Percentiles rank a stretch among this genome's conserved stretches.
These are phyloP conservation scores for Meganola albula DNA, from an alignment of 2,888 invertebrate genomes.

Conservation along the genomic window DNA sequence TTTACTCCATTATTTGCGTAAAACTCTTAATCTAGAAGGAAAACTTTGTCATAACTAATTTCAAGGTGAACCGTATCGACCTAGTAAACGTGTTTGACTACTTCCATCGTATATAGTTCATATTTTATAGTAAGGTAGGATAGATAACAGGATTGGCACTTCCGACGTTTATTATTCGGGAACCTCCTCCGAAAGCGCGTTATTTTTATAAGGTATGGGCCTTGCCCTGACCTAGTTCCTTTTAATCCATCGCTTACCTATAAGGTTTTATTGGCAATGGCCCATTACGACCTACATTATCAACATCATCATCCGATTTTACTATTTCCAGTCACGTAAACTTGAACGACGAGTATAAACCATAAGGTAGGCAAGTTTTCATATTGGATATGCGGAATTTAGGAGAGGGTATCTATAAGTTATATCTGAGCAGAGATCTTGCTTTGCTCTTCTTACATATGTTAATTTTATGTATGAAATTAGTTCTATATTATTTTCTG, in stretches of 20 bases:
- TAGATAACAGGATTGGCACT: conserved; percentile 48
- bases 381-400: conserved; percentile 39
- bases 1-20: conserved; percentile 22
- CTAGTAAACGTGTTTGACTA: conserved; percentile 23
- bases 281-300: conserved; percentile 77
- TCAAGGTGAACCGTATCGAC: conserved; percentile 22
- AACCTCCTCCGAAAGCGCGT: conserved; percentile 49
- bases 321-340: conserved; percentile 78
- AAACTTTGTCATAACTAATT: conserved; percentile 21
- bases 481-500: too few species aligned
- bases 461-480: too few species aligned
- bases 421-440: too few species aligned
- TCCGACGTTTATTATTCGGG: conserved; percentile 41
- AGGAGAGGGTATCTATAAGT: conserved; percentile 27
- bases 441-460: too few species aligned
- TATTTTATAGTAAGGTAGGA: conserved; percentile 37
- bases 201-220: conserved; percentile 67
- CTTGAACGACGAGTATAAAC: conserved; percentile 70
- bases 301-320: conserved; percentile 77
- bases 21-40: conserved; percentile 18
- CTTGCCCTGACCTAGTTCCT: conserved; percentile 72
- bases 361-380: conserved; percentile 48
- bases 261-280: conserved; percentile 77
- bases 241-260: conserved; percentile 77
- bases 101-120: conserved; percentile 26